These are phyloP conservation scores for Oryzias dopingdopingensis DNA, from an alignment of 2,797 vertebrate genomes.

Conservation along the genomic window DNA sequence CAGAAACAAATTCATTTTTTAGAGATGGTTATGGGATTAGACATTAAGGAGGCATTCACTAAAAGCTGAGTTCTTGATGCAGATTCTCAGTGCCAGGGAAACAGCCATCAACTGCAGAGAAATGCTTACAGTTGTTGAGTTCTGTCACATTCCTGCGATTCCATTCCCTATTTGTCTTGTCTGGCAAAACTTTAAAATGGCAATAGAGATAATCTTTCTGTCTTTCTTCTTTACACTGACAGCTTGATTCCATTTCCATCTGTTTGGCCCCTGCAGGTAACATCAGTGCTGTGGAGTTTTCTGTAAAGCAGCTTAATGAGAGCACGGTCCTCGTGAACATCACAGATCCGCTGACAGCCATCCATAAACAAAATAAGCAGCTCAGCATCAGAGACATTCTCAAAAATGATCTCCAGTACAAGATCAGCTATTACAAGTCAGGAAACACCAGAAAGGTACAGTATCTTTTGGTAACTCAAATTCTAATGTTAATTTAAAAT, in stretches of 20 bases:
- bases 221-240: not conserved
- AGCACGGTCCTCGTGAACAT: slow-evolving; percentile 71
- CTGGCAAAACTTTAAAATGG: not conserved
- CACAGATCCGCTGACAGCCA: slow-evolving; percentile 75
- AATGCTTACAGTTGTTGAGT: too few species aligned
- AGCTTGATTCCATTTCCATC: not conserved
- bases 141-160: too few species aligned
- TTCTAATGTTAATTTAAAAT: too few species aligned
- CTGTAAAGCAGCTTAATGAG: slow-evolving; percentile 50
- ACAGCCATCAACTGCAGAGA: too few species aligned
- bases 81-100: too few species aligned
- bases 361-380: slow-evolving; percentile 53
- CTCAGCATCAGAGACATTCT: slow-evolving; percentile 83
- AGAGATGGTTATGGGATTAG: too few species aligned
- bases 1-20: too few species aligned
- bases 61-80: too few species aligned
- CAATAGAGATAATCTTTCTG: not conserved
- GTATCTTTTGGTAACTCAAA: too few species aligned
- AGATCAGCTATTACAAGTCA: slow-evolving; percentile 82
- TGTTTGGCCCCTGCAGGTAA: slow-evolving; percentile 68
- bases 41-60: too few species aligned
- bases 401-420: slow-evolving; percentile 80
- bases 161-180: too few species aligned
- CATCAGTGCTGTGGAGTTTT: slow-evolving; percentile 79
- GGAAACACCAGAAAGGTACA: slow-evolving; percentile 82